Percentiles rank a stretch among this genome's conserved stretches.
phyloP scores from a whole-genome alignment of 1,140 invertebrate species.

The Solenopsis invicta region DNA sequence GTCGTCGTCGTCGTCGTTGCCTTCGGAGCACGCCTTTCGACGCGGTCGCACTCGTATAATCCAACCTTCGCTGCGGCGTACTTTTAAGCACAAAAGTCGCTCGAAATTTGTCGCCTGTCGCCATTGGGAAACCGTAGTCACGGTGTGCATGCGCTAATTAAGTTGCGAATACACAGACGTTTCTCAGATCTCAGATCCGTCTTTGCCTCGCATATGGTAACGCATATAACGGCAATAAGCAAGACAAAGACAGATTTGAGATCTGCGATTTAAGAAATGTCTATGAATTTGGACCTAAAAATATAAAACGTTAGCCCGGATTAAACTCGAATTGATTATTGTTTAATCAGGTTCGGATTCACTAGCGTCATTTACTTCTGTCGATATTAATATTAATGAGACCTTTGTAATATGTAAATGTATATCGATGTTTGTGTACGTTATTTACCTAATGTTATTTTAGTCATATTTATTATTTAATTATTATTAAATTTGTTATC shows the following conservation, averaged over 20 bases:
- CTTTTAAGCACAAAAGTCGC: neutral
- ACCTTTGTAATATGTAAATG: constrained; percentile 2
- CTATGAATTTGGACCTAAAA: too few species aligned
- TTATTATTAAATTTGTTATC: neutral
- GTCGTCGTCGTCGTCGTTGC: constrained; percentile 9
- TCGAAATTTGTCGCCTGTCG: neutral
- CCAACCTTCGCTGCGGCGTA: neutral
- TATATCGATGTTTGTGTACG: neutral
- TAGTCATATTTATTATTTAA: neutral
- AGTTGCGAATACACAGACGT: too few species aligned
- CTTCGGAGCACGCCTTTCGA: constrained; percentile 33
- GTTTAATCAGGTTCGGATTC: constrained; percentile 7
- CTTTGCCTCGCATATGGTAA: too few species aligned
- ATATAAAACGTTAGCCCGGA: neutral
- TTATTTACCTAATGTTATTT: neutral
- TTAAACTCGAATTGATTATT: constrained; percentile 9
- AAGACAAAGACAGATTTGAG: too few species aligned
- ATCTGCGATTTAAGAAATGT: too few species aligned
- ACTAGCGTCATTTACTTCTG: neutral
- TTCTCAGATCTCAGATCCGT: too few species aligned
- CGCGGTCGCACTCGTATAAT: constrained; percentile 42
- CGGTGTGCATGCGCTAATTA: neutral
- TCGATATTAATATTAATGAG: constrained; percentile 30
- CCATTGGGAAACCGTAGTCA: neutral
- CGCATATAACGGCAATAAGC: too few species aligned